Conservation (phyloP, 2,797 vertebrate species). For the Brachyrhaphis roseni region DNA sequence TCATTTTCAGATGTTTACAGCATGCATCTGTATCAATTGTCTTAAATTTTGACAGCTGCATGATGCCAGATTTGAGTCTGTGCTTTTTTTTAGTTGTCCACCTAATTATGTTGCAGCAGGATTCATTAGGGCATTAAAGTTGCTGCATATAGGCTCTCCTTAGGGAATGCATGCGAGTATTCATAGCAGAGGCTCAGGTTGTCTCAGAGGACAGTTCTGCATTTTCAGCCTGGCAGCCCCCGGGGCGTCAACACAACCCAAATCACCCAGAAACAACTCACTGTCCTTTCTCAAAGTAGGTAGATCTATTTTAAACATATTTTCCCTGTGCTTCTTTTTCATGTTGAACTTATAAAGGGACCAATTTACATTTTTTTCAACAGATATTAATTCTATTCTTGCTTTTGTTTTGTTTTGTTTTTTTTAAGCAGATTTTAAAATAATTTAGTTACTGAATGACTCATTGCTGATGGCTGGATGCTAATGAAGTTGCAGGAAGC, state of each 20-base stretch:
- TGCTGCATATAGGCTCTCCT: constrained; percentile 38
- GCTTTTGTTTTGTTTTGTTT: not conserved
- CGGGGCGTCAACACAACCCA: constrained; percentile 49
- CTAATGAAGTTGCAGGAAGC: not conserved
- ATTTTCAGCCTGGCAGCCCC: constrained; percentile 49
- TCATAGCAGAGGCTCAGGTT: constrained; percentile 67
- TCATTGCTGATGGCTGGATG: not conserved
- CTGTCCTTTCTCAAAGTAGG: constrained; percentile 25
- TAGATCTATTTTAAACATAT: constrained; percentile 37
- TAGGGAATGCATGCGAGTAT: constrained; percentile 69
- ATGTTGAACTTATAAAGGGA: constrained; percentile 17
- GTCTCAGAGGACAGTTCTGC: constrained; percentile 46
- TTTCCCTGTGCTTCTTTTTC: constrained; percentile 19
- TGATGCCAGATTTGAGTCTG: not conserved
- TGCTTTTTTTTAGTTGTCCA: constrained; percentile 11
- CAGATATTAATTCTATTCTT: constrained; percentile 31
- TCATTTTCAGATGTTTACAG: constrained; percentile 18
- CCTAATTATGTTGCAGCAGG: constrained; percentile 47
- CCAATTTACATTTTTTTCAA: constrained; percentile 35
- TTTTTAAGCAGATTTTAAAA: not conserved
- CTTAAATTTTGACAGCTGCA: constrained; percentile 12
- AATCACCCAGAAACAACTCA: constrained; percentile 42
- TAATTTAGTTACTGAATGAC: not conserved
- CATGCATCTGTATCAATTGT: constrained; percentile 4
- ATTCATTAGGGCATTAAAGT: constrained; percentile 62